Base-by-base conservation (phyloP, 2,888 invertebrate genomes). In the Nemotelus pantherinus region DNA sequence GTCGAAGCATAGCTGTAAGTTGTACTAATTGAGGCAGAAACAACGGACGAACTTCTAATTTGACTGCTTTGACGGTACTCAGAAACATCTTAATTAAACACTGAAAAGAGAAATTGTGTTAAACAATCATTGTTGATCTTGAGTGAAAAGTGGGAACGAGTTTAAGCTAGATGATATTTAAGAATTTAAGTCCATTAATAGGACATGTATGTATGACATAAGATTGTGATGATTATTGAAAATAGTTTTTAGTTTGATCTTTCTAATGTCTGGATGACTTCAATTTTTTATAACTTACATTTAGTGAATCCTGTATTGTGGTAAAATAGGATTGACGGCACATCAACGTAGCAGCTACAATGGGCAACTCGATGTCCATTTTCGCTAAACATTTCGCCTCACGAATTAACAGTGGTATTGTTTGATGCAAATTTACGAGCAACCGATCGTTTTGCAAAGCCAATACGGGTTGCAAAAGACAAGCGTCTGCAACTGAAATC, bases 381-480 rank as follows among this genome's bases (percentile, higher is more conserved):
- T 96, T 96, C 2, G 93, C 91, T 85, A 96, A 90, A 83, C 95
- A 93, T 84, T 95, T 95, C 0, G 95, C 92, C 86, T 97, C 96
- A 47, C 95, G 89, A 75, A 96, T 93, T 55, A 96, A 88, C 47
- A 95, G 87, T 3, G 91, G 90, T 41, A 95, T 91, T 0, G 93
- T 92, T 48, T 90, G 90, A 85, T 95, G 95, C 53, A 95, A 85
- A 84, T 95, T 95, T 0, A 95, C 94, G 79, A 90, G 90, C 3
- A 95, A 88, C 77, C 90, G 90, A 48, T 93, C 93, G 3, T 85
- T 86, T 80, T 87, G 87, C 2, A 88, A 81, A 6, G 84, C 84
- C 10, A 87, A 80, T 60, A 87, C 80, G 0, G 86, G 86, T 80
- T 87, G 87, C 58, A 87, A 65, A 0, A 87, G 81, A 64, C 87